phyloP scores from a whole-genome alignment of 2,888 invertebrate species.

The Antitype chi region DNA sequence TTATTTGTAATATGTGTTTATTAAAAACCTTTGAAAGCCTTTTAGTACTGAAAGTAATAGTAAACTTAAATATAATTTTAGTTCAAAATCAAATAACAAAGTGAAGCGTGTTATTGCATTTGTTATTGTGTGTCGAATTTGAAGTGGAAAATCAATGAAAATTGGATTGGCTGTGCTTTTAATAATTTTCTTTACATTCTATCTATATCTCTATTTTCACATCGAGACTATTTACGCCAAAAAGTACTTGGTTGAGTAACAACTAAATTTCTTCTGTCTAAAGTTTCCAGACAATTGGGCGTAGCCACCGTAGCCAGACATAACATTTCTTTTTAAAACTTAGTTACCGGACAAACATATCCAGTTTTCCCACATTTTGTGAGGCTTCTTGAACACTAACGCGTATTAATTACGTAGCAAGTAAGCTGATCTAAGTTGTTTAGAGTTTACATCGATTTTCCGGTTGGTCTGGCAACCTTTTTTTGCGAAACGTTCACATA shows the following conservation, averaged over 20 bases:
- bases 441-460: constrained; percentile 42
- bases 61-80: not conserved
- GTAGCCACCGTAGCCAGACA: constrained; percentile 9
- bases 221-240: not conserved
- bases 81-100: constrained; percentile 15
- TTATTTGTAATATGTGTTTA: too few species aligned
- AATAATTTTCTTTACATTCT: not conserved
- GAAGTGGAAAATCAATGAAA: constrained; percentile 42
- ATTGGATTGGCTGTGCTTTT: constrained; percentile 26
- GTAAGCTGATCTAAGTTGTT: constrained; percentile 39
- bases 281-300: not conserved
- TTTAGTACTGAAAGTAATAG: not conserved
- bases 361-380: constrained; percentile 28
- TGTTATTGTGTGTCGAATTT: constrained; percentile 36
- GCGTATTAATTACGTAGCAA: constrained; percentile 42
- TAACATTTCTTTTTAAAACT: not conserved
- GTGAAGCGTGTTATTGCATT: constrained; percentile 47
- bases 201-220: not conserved
- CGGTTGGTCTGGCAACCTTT: constrained; percentile 36
- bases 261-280: not conserved
- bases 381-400: constrained; percentile 35
- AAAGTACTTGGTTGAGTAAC: too few species aligned
- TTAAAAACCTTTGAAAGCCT: constrained; percentile 12
- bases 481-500: constrained; percentile 43
- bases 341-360: constrained; percentile 10